Evolutionary conservation across 2,797 vertebrate genomes (phyloP), one percentile per base, ranked within the genome.

Genomic region (Microctenopoma steveboyesi): DNA sequence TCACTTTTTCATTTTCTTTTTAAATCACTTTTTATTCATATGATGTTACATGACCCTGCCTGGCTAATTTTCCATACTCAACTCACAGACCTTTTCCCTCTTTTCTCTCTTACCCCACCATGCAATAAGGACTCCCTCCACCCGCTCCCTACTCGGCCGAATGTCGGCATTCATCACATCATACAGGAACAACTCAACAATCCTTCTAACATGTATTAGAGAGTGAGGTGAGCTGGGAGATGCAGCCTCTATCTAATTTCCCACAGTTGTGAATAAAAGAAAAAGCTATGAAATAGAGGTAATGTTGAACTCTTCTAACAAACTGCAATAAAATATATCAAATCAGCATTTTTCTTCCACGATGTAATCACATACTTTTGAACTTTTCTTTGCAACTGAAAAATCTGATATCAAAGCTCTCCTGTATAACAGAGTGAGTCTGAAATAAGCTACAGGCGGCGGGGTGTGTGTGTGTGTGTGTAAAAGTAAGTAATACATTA

Each of bases 161-260:
- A 74, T 73, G 82, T 85, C 61, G 7, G 57, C 73, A 79, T 86
- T 86, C 78, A 90, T 89, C 85, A 79, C 68, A 74, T 87, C 81
- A 88, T 75, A 66, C 70, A 69, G 74, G 64, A 86, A 65, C 69
- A 70, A 56, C 73, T 71, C 74, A 78, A 71, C 72, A 74, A 56
- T 54, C 64, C 39, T 61, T 15, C 63, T 79, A 83, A 85, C 74
- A 37, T 60, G 67, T 66, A 82, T 81, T 78, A 74, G 62, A 74
- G 55, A 63, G 60, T 7, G 43, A 68, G 69, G 82, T 79, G 58
- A 70, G 59, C 74, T 72, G 64, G 70, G 71, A 83, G 74, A 78
- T 79, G 52, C 39, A 46, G 79, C 66, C 39, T 69, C 50, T 27
- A 72, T 79, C 63, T 78, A 72, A 86, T 88, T 88, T 87, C 68